Base-by-base conservation (phyloP, 1,140 invertebrate genomes). In the Trachymyrmex cornetzi region DNA sequence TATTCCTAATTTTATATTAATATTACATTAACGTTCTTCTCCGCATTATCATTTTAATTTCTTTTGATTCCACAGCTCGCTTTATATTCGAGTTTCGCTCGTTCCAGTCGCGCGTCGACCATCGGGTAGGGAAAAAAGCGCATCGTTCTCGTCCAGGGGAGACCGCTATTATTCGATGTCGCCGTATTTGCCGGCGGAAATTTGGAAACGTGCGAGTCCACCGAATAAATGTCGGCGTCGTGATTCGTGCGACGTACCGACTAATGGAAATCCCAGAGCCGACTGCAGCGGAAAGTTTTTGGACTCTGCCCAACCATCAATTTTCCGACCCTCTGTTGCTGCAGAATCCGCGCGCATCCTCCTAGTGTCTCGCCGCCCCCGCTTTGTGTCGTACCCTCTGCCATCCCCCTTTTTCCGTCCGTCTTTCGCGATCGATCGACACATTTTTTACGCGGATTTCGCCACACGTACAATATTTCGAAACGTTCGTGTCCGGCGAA, bases 171-270 rank as follows among this genome's bases (percentile, higher is more conserved):
- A 86, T 67, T 86, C 75, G 55, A 88, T 34, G 77, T 72, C 66
- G 86, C 61, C 72, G 85, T 85, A 85, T 87, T 91, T 86, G 87
- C 81, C 72, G 85, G 72, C 80, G 88, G 85, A 90, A 91, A 91
- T 90, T 91, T 85, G 84, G 75, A 88, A 81, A 91, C 85, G 88
- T 80, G 87, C 87, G 85, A 87, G 80, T 90, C 80, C 75, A 86
- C 82, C 75, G 85, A 90, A 88, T 90, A 91, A 91, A 91, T 91
- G 88, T 90, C 84, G 9, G 87, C 71, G 88, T 77, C 88, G 63
- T 50, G 85, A 89, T 86, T 89, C 88, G 86, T 63, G 86, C 85
- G 86, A 74, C 86, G 80, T 72, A 81, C 74, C 79, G 82, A 79
- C 87, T 89, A 89, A 89, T 89, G 86, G 88, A 88, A 89, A 89